phyloP scores from a whole-genome alignment of 1,140 invertebrate species.

The Cydia splendana region DNA sequence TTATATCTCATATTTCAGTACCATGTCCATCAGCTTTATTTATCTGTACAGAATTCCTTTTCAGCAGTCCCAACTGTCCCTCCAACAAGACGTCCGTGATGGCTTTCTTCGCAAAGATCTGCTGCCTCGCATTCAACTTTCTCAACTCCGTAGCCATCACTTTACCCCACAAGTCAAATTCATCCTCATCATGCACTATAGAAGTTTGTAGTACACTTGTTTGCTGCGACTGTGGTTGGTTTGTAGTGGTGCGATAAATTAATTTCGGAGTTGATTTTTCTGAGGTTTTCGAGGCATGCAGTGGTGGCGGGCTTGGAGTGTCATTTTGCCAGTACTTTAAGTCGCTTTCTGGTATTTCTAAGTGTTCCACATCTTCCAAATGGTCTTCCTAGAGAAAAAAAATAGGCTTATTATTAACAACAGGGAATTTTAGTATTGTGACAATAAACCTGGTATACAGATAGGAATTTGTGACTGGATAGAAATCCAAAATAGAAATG shows the following conservation, averaged over 20 bases:
- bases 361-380: not conserved
- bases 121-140: not conserved
- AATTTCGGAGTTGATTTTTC: not conserved
- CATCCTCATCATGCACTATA: not conserved
- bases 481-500: too few relatives aligned
- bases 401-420: not conserved
- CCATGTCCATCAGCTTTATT: not conserved
- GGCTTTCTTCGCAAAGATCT: slow-evolving; percentile 7
- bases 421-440: not conserved
- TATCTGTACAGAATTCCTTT: not conserved
- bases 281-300: not conserved
- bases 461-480: too few relatives aligned
- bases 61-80: not conserved
- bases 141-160: not conserved
- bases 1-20: not conserved
- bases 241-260: not conserved
- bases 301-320: not conserved
- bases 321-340: not conserved
- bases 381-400: not conserved
- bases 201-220: not conserved
- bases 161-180: not conserved
- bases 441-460: too few relatives aligned
- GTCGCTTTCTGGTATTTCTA: slow-evolving; percentile 9
- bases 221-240: not conserved
- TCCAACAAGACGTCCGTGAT: not conserved